Conservation (phyloP, 2,888 invertebrate genomes). For the Dusona sp. region DNA sequence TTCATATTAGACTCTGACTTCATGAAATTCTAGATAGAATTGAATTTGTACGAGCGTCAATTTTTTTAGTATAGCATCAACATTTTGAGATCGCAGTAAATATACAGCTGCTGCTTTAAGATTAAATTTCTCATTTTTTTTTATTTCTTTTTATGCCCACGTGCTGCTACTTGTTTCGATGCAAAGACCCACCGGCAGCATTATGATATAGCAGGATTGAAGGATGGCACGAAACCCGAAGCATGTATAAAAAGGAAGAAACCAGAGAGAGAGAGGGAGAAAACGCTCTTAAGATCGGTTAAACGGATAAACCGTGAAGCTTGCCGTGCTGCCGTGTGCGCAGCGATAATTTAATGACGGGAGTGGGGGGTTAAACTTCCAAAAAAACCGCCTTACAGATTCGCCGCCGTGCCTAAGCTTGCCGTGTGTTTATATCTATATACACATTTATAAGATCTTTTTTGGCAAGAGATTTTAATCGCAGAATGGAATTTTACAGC, state of each 20-base stretch:
- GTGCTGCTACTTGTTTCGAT: conserved; percentile 27
- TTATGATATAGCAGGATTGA: conserved; percentile 15
- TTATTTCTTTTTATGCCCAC: conserved; percentile 22
- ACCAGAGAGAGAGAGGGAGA: conserved; percentile 13
- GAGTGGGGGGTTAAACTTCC: conserved; percentile 19
- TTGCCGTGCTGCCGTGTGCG: conserved; percentile 46
- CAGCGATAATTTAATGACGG: conserved; percentile 65
- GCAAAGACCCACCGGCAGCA: conserved; percentile 30
- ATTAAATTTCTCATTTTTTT: conserved; percentile 4
- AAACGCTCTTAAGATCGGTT: conserved; percentile 58
- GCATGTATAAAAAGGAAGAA: conserved; percentile 1
- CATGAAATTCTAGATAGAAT: too few relatives aligned
- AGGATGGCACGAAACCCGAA: conserved; percentile 55
- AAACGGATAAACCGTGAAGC: conserved; percentile 60
- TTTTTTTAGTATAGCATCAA: background rate
- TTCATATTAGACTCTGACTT: too few relatives aligned
- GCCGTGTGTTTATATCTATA: conserved; percentile 17
- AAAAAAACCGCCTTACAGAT: conserved; percentile 52
- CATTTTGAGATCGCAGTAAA: background rate
- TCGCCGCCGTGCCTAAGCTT: conserved; percentile 55
- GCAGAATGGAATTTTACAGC: background rate
- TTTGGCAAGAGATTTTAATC: background rate
- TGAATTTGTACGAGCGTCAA: too few relatives aligned
- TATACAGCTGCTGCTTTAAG: background rate
- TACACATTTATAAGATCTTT: background rate